Conservation (phyloP, 1,140 invertebrate species). For the Meloidogyne floridensis region DNA sequence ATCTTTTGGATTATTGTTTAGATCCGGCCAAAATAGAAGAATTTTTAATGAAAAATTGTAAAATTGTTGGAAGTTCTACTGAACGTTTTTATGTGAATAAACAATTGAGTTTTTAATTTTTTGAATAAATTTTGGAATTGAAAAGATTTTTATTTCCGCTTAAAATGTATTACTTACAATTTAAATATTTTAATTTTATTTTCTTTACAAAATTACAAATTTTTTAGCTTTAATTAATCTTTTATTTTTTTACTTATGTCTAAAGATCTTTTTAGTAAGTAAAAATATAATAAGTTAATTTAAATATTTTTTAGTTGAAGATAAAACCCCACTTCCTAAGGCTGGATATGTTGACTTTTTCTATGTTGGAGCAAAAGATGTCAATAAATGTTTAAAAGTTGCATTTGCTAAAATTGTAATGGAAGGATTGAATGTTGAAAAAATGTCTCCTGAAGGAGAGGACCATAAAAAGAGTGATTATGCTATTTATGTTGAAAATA, state of each 20-base stretch:
- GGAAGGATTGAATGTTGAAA: not conserved
- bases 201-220: no score
- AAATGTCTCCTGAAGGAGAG: slow-evolving; percentile 5
- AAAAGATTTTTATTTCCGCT: no score
- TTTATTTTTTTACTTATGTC: not conserved
- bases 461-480: not conserved
- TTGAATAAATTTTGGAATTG: no score
- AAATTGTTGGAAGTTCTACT: slow-evolving; percentile 1
- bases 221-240: no score
- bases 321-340: not conserved
- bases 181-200: no score
- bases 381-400: slow-evolving; percentile 22
- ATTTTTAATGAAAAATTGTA: slow-evolving; percentile 14
- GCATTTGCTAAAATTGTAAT: slow-evolving; percentile 21
- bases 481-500: not conserved
- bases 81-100: not conserved
- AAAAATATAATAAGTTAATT: not conserved
- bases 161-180: no score
- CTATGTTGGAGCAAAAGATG: slow-evolving; percentile 12
- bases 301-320: slow-evolving; percentile 1
- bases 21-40: slow-evolving; percentile 19
- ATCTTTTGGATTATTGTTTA: slow-evolving; percentile 15
- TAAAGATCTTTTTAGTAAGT: slow-evolving; percentile 11
- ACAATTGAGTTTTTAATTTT: no score
- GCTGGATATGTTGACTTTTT: not conserved